Base-by-base conservation (phyloP, 1,140 invertebrate species). In the Wiebesia pumilae region DNA sequence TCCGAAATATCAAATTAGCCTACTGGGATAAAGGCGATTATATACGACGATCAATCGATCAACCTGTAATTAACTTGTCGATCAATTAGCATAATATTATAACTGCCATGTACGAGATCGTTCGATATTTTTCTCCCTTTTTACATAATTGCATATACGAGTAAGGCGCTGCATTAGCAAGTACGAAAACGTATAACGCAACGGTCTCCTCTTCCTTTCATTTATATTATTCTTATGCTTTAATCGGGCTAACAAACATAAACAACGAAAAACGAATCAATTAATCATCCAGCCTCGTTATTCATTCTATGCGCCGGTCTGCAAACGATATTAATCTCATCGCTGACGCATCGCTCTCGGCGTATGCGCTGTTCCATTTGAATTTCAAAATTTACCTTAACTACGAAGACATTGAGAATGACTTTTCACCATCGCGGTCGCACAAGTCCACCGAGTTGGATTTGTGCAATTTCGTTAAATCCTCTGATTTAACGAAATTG, bases 301-400 rank as follows among this genome's bases (percentile, higher is more conserved):
- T 77, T 77, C 73, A 77, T 77, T n/a, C n/a, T 77, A 43, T 9
- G 43, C 24, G 30, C 4, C 24, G 30, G 73, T 24, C 38, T 47
- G 19, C 40, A 40, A 75, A 75, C 71, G 47, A 77, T 77, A 47
- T 77, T 30, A 77, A 77, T 77, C 40, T 77, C 47, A 47, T 77
- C 38, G 7, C 1, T 2, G 12, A 27, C 38, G 16, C 4, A 77
- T 77, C 38, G 30, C n/a, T 47, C 38, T 47, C 21, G 12, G 27
- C 38, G 27, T 47, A 30, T 38, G n/a, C 2, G 40, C 43, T 47
- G n/a, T 71, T 71, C 40, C 21, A 71, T 38, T 16, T 21, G 40
- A 71, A 71, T 71, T 71, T 71, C 35, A 21, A 71, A 38, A n/a
- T n/a, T n/a, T n/a, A n/a, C n/a, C n/a, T n/a, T n/a, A n/a, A n/a